Evolutionary conservation across 2,113 vertebrate genomes (phyloP).

Genomic region (Prietella phreatophila): DNA sequence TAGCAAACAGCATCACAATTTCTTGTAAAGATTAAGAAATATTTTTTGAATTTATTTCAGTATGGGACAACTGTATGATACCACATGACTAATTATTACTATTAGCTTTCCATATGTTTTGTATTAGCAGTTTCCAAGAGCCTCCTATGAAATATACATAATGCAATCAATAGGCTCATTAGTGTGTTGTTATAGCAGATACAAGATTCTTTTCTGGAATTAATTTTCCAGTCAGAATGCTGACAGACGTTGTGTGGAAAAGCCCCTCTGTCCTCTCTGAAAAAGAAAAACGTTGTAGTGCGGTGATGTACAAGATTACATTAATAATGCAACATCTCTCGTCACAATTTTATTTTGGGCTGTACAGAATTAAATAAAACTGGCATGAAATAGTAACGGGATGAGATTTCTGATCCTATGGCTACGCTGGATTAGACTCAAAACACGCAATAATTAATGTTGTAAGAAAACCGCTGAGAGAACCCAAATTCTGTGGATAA

Average conservation of each 20-base stretch:
- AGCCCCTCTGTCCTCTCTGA: background rate
- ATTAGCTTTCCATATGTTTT: too few species aligned
- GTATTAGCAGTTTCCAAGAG: background rate
- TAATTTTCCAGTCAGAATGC: background rate
- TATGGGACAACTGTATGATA: too few species aligned
- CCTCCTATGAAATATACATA: background rate
- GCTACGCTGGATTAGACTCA: slow-evolving; percentile 1
- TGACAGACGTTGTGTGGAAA: background rate
- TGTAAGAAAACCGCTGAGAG: slow-evolving; percentile 28
- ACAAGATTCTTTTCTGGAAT: background rate
- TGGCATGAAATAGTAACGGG: slow-evolving; percentile 22
- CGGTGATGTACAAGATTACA: background rate
- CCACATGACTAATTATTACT: too few species aligned
- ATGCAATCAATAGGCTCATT: background rate
- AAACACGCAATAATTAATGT: slow-evolving; percentile 29
- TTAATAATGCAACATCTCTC: slow-evolving; percentile 52
- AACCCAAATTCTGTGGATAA: slow-evolving; percentile 11
- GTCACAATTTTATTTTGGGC: slow-evolving; percentile 46
- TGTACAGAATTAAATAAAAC: slow-evolving; percentile 12
- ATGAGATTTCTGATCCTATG: slow-evolving; percentile 12
- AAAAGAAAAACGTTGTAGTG: background rate
- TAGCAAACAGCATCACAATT: too few species aligned
- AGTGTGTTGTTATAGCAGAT: background rate
- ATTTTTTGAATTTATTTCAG: too few species aligned
- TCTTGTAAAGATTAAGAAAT: too few species aligned